These are phyloP conservation scores for Procambarus virginalis DNA, from an alignment of 1,140 invertebrate genomes.

Conservation along the genomic window DNA sequence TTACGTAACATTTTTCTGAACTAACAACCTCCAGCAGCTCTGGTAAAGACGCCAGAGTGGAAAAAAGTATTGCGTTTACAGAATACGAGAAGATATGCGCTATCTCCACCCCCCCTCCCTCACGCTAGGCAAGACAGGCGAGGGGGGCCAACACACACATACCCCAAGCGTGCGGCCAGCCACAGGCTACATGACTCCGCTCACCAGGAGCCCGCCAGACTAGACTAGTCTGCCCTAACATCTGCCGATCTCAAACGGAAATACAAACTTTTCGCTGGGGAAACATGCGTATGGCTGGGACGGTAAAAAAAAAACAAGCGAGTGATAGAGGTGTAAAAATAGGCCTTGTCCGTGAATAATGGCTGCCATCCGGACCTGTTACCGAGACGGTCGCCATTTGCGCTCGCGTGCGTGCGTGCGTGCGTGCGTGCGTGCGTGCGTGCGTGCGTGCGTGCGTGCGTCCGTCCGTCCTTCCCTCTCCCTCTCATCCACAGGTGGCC, in stretches of 20 bases:
- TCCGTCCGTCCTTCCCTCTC: neutral
- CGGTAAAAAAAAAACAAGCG: neutral
- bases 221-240: no score
- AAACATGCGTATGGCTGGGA: neutral
- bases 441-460: neutral
- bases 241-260: neutral
- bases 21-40: no score
- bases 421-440: neutral
- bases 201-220: neutral
- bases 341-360: neutral
- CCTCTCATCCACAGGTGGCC: neutral
- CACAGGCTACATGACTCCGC: neutral
- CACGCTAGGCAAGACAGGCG: neutral
- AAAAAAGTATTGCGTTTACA: no score
- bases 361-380: neutral
- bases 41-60: no score
- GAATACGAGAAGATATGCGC: no score
- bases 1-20: no score
- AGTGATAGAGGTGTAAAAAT: neutral
- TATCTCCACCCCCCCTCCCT: no score
- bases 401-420: neutral
- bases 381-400: neutral
- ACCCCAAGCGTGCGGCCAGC: neutral
- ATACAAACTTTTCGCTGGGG: neutral
- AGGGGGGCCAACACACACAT: neutral